Conservation (phyloP, 2,113 vertebrate species). For the Tapirus terrestris region DNA sequence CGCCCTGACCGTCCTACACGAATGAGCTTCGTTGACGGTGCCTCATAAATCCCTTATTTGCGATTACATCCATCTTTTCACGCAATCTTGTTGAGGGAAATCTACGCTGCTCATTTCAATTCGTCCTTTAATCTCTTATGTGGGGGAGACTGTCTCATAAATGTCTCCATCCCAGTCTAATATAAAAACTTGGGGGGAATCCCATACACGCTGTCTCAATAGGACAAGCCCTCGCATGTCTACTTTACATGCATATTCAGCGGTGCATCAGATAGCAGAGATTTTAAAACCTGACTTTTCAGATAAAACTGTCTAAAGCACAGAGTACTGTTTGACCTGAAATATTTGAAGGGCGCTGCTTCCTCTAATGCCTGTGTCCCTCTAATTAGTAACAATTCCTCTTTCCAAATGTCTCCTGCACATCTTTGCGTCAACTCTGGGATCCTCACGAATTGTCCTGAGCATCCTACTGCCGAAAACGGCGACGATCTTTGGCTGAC, state of each 20-base stretch:
- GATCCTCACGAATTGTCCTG: rapidly evolving
- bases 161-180: rapidly evolving
- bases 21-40: rapidly evolving
- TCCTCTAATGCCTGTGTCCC: rapidly evolving
- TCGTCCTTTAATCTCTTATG: not conserved
- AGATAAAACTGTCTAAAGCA: rapidly evolving
- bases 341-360: rapidly evolving
- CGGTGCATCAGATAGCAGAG: rapidly evolving
- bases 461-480: rapidly evolving
- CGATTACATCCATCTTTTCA: constrained; percentile 49
- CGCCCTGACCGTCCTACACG: rapidly evolving
- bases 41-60: constrained; percentile 57
- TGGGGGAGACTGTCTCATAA: not conserved
- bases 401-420: too few species aligned
- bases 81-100: not conserved
- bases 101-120: not conserved
- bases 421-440: too few species aligned
- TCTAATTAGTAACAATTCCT: rapidly evolving
- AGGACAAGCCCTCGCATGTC: rapidly evolving
- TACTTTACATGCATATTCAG: rapidly evolving
- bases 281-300: too few species aligned
- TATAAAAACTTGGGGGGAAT: not conserved
- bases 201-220: rapidly evolving
- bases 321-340: rapidly evolving
- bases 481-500: not conserved